These are phyloP conservation scores for Cyclophora punctaria DNA, from an alignment of 2,888 invertebrate species.

Conservation along the genomic window DNA sequence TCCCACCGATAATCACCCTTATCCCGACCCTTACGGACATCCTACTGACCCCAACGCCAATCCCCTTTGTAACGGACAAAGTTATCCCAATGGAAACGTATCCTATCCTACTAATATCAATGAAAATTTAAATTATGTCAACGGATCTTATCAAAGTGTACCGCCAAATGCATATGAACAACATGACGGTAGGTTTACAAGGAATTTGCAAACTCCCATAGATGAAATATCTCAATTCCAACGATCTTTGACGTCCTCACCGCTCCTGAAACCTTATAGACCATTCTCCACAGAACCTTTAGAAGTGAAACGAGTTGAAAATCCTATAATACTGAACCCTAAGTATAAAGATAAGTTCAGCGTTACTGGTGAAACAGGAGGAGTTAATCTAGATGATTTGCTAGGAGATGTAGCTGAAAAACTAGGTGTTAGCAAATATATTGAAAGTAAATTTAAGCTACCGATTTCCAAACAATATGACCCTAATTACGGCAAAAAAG, in stretches of 20 bases:
- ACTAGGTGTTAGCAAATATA: not conserved
- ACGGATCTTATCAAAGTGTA: no score
- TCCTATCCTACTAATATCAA: no score
- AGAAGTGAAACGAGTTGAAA: conserved; percentile 48
- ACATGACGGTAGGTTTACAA: not conserved
- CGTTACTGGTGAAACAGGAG: conserved; percentile 22
- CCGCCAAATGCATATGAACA: no score
- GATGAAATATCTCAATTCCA: not conserved
- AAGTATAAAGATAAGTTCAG: conserved; percentile 45
- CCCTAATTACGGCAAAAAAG: conserved; percentile 32
- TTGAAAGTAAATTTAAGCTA: conserved; percentile 44
- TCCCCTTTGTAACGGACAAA: not conserved
- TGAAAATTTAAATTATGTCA: no score
- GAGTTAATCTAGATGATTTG: conserved; percentile 26
- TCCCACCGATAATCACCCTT: conserved; percentile 14
- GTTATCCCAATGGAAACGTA: no score
- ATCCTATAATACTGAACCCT: conserved; percentile 55
- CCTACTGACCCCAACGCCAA: not conserved
- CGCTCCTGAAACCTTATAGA: conserved; percentile 44
- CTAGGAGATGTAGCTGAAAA: conserved; percentile 7
- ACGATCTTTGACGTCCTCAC: conserved; percentile 43
- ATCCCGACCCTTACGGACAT: conserved; percentile 5
- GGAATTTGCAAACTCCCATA: no score
- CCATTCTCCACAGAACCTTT: conserved; percentile 56
- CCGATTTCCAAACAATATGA: conserved; percentile 58